A percentile compares a stretch with the other conserved stretches of the same genome.
Conservation (phyloP, 2,888 invertebrate genomes). For the Drosophila mettleri region DNA sequence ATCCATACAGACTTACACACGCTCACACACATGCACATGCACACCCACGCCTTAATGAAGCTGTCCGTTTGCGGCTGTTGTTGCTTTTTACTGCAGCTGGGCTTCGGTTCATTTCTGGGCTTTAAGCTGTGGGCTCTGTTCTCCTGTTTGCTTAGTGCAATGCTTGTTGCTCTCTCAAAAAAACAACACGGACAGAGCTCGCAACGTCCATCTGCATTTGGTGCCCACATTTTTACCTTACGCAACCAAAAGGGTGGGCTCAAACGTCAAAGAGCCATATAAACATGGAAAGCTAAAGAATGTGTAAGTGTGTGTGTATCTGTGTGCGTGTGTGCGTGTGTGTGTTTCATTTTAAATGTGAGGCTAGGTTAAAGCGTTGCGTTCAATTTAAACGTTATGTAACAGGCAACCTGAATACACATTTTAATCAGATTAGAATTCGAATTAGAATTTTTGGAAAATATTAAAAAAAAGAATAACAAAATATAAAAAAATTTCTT, state of each 20-base stretch:
- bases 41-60: constrained; percentile 60
- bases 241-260: background rate
- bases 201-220: background rate
- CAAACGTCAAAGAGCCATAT: constrained; percentile 38
- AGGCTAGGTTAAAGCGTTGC: constrained; percentile 5
- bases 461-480: no score
- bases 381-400: constrained; percentile 3
- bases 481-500: no score
- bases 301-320: background rate
- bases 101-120: constrained; percentile 42
- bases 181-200: constrained; percentile 9
- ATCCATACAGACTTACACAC: constrained; percentile 33
- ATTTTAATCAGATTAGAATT: background rate
- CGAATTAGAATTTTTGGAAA: no score
- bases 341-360: background rate
- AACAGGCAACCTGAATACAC: background rate
- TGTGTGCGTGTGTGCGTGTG: background rate
- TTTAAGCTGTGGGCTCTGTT: constrained; percentile 37
- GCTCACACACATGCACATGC: constrained; percentile 3
- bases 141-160: constrained; percentile 39
- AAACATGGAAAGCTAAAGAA: constrained; percentile 27
- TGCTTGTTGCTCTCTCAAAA: constrained; percentile 48
- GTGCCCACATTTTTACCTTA: background rate
- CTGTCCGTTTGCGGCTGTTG: constrained; percentile 55
- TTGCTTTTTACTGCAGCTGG: constrained; percentile 29